Base-by-base conservation (phyloP, 2,888 invertebrate genomes). In the Heteromurus nitidus region DNA sequence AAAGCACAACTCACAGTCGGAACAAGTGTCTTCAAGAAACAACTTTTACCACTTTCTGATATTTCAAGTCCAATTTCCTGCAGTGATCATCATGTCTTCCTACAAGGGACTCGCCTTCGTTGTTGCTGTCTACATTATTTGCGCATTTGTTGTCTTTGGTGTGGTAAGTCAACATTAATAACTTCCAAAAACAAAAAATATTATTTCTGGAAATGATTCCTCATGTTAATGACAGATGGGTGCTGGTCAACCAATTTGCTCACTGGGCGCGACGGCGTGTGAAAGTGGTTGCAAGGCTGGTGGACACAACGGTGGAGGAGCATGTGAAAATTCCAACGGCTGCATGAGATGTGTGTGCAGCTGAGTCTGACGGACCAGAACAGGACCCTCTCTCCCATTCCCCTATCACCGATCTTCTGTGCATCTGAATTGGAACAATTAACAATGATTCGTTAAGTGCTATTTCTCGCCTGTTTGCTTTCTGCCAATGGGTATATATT, bases 311-410 rank as follows among this genome's bases (percentile, higher is more conserved):
- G 22, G 31, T 16, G 55, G 55, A n/a, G 70, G 70, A 36, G 31
- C 55, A 0, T 74, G 74, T 53, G 31, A 16, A 24, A 36, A 13
- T 44, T 2, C 20, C 1, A 65, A 74, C 20, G 74, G 74, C 5
- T 75, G 75, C 31, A 75, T 42, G 65, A 53, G 58, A 44, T 75
- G 75, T 26, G 36, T 75, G 11, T 75, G 75, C 22, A 42, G 42
- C 22, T 75, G 50, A 53, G 13, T n/a, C 13, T 36, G 13, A 36
- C 5, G 36, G 36, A 36, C 7, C 5, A 36, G 36, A 36, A 36
- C 13, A 36, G 13, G 36, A n/a, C n/a, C n/a, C n/a, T n/a, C n/a
- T n/a, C n/a, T n/a, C n/a, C n/a, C n/a, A n/a, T n/a, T n/a, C n/a
- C n/a, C n/a, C n/a, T n/a, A n/a, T n/a, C n/a, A n/a, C n/a, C n/a